These are phyloP conservation scores for Bombus sylvicola DNA, from an alignment of 1,140 invertebrate species.

Conservation along the genomic window DNA sequence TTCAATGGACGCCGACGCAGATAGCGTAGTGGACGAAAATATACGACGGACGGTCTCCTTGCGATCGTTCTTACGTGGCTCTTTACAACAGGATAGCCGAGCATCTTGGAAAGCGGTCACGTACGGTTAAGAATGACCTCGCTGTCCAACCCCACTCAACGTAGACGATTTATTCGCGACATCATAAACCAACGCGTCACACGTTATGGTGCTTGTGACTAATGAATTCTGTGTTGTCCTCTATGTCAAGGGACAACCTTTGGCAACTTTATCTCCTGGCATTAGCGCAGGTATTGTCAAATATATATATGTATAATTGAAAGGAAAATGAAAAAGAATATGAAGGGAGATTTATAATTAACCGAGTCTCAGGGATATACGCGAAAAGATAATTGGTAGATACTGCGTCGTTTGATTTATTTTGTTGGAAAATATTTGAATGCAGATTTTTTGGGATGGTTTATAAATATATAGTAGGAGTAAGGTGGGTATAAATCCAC, in stretches of 20 bases:
- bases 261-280: background rate
- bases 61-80: conserved; percentile 49
- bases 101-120: conserved; percentile 73
- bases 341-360: no score
- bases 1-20: conserved; percentile 56
- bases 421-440: background rate
- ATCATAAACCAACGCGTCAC: conserved; percentile 64
- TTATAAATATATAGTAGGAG: background rate
- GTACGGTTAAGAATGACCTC: conserved; percentile 71
- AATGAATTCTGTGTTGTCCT: conserved; percentile 61
- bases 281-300: background rate
- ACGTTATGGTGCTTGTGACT: conserved; percentile 72
- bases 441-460: background rate
- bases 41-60: conserved; percentile 31
- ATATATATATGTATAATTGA: background rate
- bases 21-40: conserved; percentile 41
- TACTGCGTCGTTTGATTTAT: no score
- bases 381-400: no score
- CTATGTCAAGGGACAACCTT: background rate
- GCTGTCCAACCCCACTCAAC: conserved; percentile 65
- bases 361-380: no score
- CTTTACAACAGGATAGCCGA: conserved; percentile 29
- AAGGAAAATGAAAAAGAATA: background rate
- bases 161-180: conserved; percentile 74
- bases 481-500: background rate